Evolutionary conservation across 2,113 vertebrate species (phyloP).

Genomic region (Ahaetulla prasina): DNA sequence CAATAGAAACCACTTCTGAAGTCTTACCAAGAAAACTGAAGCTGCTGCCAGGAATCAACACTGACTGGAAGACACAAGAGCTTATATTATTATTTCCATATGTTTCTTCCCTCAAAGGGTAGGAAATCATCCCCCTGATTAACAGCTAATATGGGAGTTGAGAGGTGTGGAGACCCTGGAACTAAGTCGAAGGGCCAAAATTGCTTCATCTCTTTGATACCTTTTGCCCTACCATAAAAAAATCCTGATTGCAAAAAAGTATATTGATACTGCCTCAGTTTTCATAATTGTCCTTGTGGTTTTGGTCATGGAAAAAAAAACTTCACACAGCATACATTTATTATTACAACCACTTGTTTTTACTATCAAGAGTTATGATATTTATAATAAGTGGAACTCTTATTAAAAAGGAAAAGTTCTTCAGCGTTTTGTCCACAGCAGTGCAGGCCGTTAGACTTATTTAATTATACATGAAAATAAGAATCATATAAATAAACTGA

Average conservation of each 20-base stretch:
- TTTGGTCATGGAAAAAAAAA: neutral
- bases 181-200: neutral
- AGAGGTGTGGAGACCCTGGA: neutral
- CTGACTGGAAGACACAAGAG: neutral
- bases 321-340: neutral
- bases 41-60: neutral
- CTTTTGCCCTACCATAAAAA: neutral
- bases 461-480: neutral
- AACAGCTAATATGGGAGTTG: neutral
- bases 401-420: conserved; percentile 8
- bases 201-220: neutral
- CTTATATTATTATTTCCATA: neutral
- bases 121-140: neutral
- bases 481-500: neutral
- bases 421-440: conserved; percentile 35
- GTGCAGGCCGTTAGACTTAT: conserved; percentile 36
- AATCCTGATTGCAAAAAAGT: neutral
- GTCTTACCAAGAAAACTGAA: neutral
- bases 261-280: neutral
- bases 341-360: neutral
- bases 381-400: conserved; percentile 7
- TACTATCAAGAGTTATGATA: conserved; percentile 10
- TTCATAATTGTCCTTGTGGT: neutral
- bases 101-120: too few species aligned
- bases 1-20: neutral